Base-by-base conservation (phyloP, 1,140 invertebrate genomes). In the Aethina tumida region DNA sequence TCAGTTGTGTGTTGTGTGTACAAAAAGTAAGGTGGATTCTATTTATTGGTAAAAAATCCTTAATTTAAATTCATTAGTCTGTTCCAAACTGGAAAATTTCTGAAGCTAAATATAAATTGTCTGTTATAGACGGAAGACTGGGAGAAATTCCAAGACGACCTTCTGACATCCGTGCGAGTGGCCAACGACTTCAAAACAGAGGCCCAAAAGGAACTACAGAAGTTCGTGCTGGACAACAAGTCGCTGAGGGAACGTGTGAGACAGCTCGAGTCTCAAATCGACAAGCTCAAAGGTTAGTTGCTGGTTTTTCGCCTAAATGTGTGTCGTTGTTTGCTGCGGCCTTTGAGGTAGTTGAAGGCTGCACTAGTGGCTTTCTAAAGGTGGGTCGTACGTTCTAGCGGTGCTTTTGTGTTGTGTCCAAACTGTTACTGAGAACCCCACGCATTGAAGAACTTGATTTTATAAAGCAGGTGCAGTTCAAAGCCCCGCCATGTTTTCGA, bases 161-260 rank as follows among this genome's bases (percentile, higher is more conserved):
- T 97, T 0, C 66, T 94, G 17, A 89, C 88, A 66, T 90, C 91
- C 0, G 92, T 97, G 0, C 72, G 90, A 12, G 90, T 96, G 5
- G 91, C 92, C 7, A 94, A 95, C 64, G 89, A 95, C 59, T 92
- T 95, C 63, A 91, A 92, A 60, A 86, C 82, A 14, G 84, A 89
- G 61, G 82, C 84, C 0, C 81, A 87, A 55, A 71, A 78, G 35
- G 84, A 90, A 50, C 68, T 86, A 41, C 87, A 94, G 57, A 73
- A 79, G 42, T 67, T 93, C 5, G 73, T 83, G 18, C 66, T 79
- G 48, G 87, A 94, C 56, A 93, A 93, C 64, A 81, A 81, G 52
- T 59, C 71, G 1, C 73, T 89, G n/a, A 70, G 79, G 40, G 86
- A 93, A 46, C 79, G 79, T 52, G 74, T 86, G 26, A 69, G 76